A percentile compares a stretch with the other conserved stretches of the same genome.
Conservation (phyloP, 2,797 vertebrate genomes). For the Arnoldichthys spilopterus region DNA sequence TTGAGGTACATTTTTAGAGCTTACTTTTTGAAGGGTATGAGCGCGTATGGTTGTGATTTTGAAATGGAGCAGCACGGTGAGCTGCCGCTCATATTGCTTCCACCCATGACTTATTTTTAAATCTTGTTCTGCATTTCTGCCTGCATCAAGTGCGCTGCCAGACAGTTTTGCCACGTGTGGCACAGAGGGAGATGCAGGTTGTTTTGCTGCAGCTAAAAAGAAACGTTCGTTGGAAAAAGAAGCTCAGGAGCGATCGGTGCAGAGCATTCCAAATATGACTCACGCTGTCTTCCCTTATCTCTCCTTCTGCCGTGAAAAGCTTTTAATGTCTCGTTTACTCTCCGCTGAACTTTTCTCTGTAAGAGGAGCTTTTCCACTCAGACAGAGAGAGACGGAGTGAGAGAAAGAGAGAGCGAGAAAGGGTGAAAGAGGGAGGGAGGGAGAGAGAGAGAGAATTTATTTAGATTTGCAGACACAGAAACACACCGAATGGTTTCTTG, state of each 20-base stretch:
- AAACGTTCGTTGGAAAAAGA: conserved; percentile 12
- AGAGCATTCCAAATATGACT: conserved; percentile 32
- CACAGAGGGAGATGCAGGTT: not conserved
- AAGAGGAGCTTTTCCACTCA: conserved; percentile 17
- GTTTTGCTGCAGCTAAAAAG: conserved; percentile 9
- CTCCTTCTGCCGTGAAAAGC: conserved; percentile 26
- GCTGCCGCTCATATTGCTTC: not conserved
- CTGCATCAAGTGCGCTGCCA: conserved; percentile 9
- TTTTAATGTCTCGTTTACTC: conserved; percentile 53
- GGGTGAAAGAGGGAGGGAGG: conserved; percentile 20
- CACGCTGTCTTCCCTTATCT: conserved; percentile 28
- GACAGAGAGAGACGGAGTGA: conserved; percentile 26
- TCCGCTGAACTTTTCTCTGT: conserved; percentile 24
- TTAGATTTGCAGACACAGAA: not conserved
- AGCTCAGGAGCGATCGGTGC: conserved; percentile 21
- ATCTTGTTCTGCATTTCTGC: not conserved
- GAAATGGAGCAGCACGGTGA: not conserved
- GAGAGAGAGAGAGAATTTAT: conserved; percentile 16
- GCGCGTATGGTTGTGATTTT: not conserved
- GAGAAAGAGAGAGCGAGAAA: not conserved
- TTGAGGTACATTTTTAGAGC: not conserved
- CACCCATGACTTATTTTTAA: conserved; percentile 12
- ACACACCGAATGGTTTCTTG: not conserved
- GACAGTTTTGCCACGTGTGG: conserved; percentile 13
- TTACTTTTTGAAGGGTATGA: not conserved